phyloP scores from a whole-genome alignment of 2,888 invertebrate species.

The Synanthedon myopaeformis region DNA sequence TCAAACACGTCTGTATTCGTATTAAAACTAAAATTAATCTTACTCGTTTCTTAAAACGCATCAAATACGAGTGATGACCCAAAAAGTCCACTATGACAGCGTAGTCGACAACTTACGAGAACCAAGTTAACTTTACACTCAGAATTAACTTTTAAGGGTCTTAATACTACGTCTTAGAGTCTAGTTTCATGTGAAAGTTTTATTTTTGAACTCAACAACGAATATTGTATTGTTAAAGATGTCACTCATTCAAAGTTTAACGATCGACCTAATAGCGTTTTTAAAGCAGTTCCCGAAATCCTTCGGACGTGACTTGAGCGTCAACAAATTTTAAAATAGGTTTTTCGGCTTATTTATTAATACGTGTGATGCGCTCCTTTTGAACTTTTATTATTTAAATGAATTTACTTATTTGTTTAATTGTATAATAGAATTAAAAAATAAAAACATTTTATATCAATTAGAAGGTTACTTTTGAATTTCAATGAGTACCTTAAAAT shows the following conservation, averaged over 20 bases:
- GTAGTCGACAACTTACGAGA: conserved; percentile 48
- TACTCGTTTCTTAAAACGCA: conserved; percentile 49
- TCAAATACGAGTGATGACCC: conserved; percentile 55
- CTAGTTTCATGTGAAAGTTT: conserved; percentile 4
- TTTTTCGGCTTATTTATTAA: conserved; percentile 38
- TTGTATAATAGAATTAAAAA: too few species aligned
- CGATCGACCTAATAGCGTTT: conserved; percentile 66
- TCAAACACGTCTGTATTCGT: conserved; percentile 39
- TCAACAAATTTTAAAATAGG: conserved; percentile 64
- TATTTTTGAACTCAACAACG: conserved; percentile 2
- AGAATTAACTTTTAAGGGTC: conserved; percentile 4
- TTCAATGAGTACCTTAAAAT: too few species aligned
- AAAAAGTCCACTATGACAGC: conserved; percentile 51
- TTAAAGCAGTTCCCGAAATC: conserved; percentile 64
- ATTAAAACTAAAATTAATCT: conserved; percentile 57
- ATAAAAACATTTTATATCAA: too few species aligned
- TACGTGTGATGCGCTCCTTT: conserved; percentile 26
- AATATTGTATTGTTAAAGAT: conserved; percentile 44
- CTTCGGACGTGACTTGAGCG: conserved; percentile 62
- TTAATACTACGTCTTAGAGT: background rate
- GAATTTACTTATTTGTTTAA: background rate
- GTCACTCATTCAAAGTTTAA: conserved; percentile 68
- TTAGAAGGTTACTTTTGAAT: too few species aligned
- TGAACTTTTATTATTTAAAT: conserved; percentile 29
- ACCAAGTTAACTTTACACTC: conserved; percentile 20